phyloP scores from a whole-genome alignment of 2,888 invertebrate genomes.

The Dexiosoma caninum region DNA sequence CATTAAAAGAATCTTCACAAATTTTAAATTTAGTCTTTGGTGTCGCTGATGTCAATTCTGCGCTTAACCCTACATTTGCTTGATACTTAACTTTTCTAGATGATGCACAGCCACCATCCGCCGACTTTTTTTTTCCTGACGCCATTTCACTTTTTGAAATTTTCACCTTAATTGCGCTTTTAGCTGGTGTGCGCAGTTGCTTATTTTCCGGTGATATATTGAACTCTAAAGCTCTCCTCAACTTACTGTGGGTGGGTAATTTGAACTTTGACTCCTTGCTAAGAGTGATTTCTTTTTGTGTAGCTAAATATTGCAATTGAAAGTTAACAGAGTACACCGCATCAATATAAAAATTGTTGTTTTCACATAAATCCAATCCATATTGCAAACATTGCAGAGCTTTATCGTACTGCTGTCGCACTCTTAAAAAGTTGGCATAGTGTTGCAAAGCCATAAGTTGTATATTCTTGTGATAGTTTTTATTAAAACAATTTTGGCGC shows the following conservation, averaged over 20 bases:
- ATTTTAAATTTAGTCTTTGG: conserved; percentile 47
- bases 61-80: not conserved
- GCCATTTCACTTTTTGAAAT: not conserved
- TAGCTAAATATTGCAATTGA: conserved; percentile 66
- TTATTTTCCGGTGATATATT: conserved; percentile 65
- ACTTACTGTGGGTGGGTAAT: not conserved
- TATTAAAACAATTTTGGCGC: conserved; percentile 52
- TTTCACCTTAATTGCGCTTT: not conserved
- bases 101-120: not conserved
- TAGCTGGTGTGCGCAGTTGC: not conserved
- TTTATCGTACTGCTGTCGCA: conserved; percentile 63
- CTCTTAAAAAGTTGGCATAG: conserved; percentile 71
- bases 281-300: conserved; percentile 58
- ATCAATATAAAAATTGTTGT: conserved; percentile 62
- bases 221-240: conserved; percentile 68
- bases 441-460: conserved; percentile 68
- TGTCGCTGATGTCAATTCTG: conserved; percentile 10
- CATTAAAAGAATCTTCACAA: conserved; percentile 43
- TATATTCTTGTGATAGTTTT: conserved; percentile 64
- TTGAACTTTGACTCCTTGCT: not conserved
- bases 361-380: conserved; percentile 63
- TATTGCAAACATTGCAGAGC: conserved; percentile 65
- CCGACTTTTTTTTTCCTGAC: not conserved
- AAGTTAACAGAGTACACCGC: conserved; percentile 69
- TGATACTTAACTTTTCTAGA: conserved; percentile 17